Base-by-base conservation (phyloP, 2,113 vertebrate species). In the Burhinus bistriatus region DNA sequence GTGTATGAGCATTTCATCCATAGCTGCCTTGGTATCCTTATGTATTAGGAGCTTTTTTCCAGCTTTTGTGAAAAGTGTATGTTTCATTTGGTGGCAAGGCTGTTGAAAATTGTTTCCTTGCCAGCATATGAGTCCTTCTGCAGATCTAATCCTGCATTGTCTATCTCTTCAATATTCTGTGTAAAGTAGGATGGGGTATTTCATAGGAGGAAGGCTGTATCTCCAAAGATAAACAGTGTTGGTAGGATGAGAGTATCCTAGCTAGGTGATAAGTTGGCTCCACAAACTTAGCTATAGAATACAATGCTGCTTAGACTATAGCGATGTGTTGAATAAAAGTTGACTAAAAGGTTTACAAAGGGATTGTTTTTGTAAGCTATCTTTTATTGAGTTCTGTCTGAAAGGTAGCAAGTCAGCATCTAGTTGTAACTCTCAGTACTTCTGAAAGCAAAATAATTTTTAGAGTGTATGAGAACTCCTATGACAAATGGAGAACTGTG, bases 381-480 rank as follows among this genome's bases (percentile, higher is more conserved):
- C 40, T 40, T 71, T 52, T 89, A 26, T 27, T 90, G 18, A 51
- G 42, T 25, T 88, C 72, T 21, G 8, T 91, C 54, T 47, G 90
- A 59, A 96, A 90, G 80, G 96, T 91, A 73, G 59, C 42, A 32
- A 30, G 44, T n/a, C 87, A 95, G 42, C 92, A 96, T 65, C 20
- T 2, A 3, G 47, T 83, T 89, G 66, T 96, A 80, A 87, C 59
- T 52, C 81, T 49, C 45, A 25, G 45, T 94, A 76, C 30, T 97
- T 96, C 58, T 95, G 89, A 90, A 71, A 49, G 54, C 82, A 95
- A 51, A 78, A 45, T 6, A 6, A 61, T 29, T 97, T 97, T 92
- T 83, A 84, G 87, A 90, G 76, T 59, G 58, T 91, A 4, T 93
- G 72, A 18, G 57, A 97, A 42, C 27, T 97, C 15, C 96, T 93